These are phyloP conservation scores for Mola mola DNA, from an alignment of 2,113 vertebrate genomes.

Conservation along the genomic window DNA sequence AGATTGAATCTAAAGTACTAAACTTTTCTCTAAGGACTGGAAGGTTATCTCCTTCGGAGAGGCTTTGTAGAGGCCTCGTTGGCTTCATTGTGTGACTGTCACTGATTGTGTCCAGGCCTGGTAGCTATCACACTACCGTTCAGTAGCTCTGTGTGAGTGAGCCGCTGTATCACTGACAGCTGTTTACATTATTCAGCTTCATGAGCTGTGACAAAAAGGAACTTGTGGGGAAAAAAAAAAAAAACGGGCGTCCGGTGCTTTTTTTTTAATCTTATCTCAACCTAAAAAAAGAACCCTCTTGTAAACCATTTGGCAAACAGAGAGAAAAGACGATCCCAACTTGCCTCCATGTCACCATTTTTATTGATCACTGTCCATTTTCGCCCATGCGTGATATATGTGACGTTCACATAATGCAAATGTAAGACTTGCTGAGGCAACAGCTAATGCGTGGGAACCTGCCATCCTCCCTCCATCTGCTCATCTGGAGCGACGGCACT, in stretches of 20 bases:
- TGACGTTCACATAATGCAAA: conserved; percentile 6
- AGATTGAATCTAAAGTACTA: too few relatives aligned
- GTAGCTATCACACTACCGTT: conserved; percentile 43
- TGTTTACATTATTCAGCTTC: conserved; percentile 45
- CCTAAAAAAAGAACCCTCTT: background rate
- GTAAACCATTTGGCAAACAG: too few relatives aligned
- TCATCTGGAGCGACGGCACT: background rate
- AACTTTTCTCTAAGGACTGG: too few relatives aligned
- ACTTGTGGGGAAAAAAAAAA: too few relatives aligned
- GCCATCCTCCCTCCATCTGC: conserved; percentile 9
- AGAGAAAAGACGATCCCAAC: background rate
- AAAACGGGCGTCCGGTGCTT: too few relatives aligned
- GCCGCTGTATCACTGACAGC: background rate
- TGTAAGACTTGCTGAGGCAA: conserved; percentile 13
- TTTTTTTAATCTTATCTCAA: background rate
- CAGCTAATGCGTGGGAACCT: conserved; percentile 2
- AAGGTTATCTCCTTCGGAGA: conserved; percentile 25
- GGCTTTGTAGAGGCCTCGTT: conserved; percentile 30
- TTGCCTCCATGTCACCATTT: conserved; percentile 21
- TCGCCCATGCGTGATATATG: background rate
- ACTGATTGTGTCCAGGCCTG: conserved; percentile 43
- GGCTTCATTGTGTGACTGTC: conserved; percentile 52
- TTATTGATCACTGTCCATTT: background rate
- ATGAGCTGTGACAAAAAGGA: conserved; percentile 25
- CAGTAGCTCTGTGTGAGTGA: conserved; percentile 15